phyloP scores from a whole-genome alignment of 64 coral and sea anemone genomes.

The Porites australiensis region DNA sequence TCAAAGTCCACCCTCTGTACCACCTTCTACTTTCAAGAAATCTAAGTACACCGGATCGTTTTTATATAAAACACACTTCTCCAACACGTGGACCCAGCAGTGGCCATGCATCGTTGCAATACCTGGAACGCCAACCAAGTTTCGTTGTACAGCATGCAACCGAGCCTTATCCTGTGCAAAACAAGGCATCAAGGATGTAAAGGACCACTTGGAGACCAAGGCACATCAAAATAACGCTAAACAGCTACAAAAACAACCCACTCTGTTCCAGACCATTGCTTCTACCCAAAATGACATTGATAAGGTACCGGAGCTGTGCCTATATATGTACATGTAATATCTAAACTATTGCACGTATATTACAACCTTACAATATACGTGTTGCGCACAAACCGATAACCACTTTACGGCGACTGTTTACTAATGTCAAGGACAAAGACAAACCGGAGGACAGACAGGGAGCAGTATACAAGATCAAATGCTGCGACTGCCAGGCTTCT shows the following conservation, averaged over 20 bases:
- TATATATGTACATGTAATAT: background rate
- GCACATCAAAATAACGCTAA: conserved; percentile 36
- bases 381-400: too few relatives aligned
- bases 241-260: conserved; percentile 51
- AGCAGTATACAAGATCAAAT: too few relatives aligned
- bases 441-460: too few relatives aligned
- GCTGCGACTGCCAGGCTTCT: too few relatives aligned
- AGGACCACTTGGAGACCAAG: conserved; percentile 40
- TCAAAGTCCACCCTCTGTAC: conserved; percentile 27
- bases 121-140: conserved; percentile 26
- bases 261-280: conserved; percentile 49
- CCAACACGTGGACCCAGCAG: conserved; percentile 58
- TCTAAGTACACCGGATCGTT: conserved; percentile 48
- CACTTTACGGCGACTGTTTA: too few relatives aligned
- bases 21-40: conserved; percentile 21
- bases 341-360: too few relatives aligned
- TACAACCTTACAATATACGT: too few relatives aligned
- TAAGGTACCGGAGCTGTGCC: conserved; percentile 33
- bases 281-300: conserved; percentile 50
- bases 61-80: conserved; percentile 39
- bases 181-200: conserved; percentile 54
- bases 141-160: conserved; percentile 52
- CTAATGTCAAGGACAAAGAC: too few relatives aligned
- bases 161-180: conserved; percentile 56
- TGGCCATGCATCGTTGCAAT: conserved; percentile 52